Base-by-base conservation (phyloP, 2,797 vertebrate genomes). In the Nannoperca obscura region DNA sequence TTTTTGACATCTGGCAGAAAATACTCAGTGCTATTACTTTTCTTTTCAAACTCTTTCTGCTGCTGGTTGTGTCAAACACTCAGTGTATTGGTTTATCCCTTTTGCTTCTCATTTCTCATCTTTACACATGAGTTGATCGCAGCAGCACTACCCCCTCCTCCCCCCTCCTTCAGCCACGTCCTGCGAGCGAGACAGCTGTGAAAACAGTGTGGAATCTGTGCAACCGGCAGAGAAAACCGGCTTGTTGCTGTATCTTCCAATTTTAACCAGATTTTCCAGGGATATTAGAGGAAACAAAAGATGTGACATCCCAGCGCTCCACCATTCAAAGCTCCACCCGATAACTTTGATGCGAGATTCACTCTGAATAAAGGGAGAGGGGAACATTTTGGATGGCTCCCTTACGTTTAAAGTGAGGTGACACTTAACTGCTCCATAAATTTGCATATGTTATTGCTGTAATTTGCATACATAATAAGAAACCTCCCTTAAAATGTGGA, bases 251-350 rank as follows among this genome's bases (percentile, higher is more conserved):
- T 62, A 81, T 92, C 89, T 76, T 84, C 83, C 85, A 74, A 86
- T 90, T 93, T 89, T 92, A 93, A 94, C 86, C 94, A 93, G 93
- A 93, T 94, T 95, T 95, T 94, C 87, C 92, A 92, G 92, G 91
- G 93, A 94, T 93, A 93, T 94, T 91, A 94, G 88, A 74, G 78
- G 84, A 93, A 92, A 94, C 92, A 94, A 94, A 94, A 91, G 88
- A 92, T 38, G 75, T 61, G 71, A 80, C 88, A 73, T 88, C 84
- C 59, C 78, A 55, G 78, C 47, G 62, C 78, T 85, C 74, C 80
- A 40, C 71, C 60, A 57, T 83, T 89, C 86, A 91, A 86, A 91
- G 88, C 91, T 76, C 72, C 86, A 20, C 59, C 71, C 80, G 83
- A 86, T 64, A 85, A 88, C 92, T 92, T 88, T 90, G 92, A 93